These are phyloP conservation scores for Tricholauxania praeusta DNA, from an alignment of 2,888 invertebrate genomes.

Conservation along the genomic window DNA sequence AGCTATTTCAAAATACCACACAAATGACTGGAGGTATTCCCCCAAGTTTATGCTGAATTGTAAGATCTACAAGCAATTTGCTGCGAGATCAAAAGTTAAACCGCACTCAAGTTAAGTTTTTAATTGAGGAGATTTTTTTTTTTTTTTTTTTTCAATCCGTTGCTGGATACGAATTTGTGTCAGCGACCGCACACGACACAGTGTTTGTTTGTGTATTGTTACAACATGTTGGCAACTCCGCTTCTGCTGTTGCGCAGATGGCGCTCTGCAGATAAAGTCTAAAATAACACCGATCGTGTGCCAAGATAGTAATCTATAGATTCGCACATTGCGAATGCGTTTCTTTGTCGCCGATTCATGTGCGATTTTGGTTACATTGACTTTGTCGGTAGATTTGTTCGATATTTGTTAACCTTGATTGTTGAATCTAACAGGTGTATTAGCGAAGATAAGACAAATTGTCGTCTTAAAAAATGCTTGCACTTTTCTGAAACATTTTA, in stretches of 20 bases:
- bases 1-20: constrained; percentile 55
- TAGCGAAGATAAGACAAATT: no score
- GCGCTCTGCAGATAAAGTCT: constrained; percentile 48
- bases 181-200: constrained; percentile 28
- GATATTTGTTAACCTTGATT: constrained; percentile 10
- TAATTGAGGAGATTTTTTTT: constrained; percentile 29
- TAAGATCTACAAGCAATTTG: constrained; percentile 44
- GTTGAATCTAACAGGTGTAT: no score
- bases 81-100: constrained; percentile 45
- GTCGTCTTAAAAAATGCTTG: no score
- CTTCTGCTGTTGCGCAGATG: constrained; percentile 28
- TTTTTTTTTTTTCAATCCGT: not conserved
- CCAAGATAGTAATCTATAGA: constrained; percentile 48
- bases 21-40: constrained; percentile 32
- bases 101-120: constrained; percentile 30
- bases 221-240: constrained; percentile 12
- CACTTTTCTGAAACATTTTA: no score
- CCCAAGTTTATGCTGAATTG: not conserved
- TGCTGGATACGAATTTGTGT: constrained; percentile 24
- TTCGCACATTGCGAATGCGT: constrained; percentile 18
- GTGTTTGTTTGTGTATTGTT: constrained; percentile 22
- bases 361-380: not conserved
- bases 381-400: constrained; percentile 25
- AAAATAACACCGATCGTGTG: constrained; percentile 57
- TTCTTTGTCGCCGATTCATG: constrained; percentile 6